phyloP scores from a whole-genome alignment of 2,797 vertebrate genomes.

The Corythornis leucogaster region DNA sequence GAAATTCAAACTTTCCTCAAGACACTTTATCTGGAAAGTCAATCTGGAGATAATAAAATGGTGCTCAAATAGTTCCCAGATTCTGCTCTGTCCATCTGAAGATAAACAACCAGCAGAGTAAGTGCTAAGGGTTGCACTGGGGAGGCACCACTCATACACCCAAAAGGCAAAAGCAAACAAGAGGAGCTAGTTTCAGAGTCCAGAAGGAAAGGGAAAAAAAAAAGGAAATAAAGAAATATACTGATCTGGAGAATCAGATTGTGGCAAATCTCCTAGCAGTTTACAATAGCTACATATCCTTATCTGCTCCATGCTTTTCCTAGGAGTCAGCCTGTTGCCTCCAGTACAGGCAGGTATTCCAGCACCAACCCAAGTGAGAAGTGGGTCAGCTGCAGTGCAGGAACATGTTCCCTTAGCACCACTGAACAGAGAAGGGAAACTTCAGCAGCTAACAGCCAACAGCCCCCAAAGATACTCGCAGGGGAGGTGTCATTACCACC shows the following conservation, averaged over 20 bases:
- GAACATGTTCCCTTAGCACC: background rate
- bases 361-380: background rate
- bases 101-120: background rate
- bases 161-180: background rate
- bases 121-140: too few species aligned
- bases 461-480: background rate
- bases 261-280: background rate
- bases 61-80: too few species aligned
- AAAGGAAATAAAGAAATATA: too few species aligned
- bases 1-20: accelerated
- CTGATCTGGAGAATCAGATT: background rate
- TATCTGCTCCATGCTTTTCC: accelerated
- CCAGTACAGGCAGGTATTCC: background rate
- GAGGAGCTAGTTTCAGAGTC: background rate
- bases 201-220: background rate
- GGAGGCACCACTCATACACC: background rate
- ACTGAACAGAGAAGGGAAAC: accelerated
- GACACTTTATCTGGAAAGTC: background rate
- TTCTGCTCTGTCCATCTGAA: background rate
- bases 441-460: background rate
- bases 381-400: background rate
- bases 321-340: background rate
- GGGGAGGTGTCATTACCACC: background rate
- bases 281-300: background rate
- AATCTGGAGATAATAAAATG: accelerated